Conservation (phyloP, 2,797 vertebrate genomes). For the Rhinichthys osculus region DNA sequence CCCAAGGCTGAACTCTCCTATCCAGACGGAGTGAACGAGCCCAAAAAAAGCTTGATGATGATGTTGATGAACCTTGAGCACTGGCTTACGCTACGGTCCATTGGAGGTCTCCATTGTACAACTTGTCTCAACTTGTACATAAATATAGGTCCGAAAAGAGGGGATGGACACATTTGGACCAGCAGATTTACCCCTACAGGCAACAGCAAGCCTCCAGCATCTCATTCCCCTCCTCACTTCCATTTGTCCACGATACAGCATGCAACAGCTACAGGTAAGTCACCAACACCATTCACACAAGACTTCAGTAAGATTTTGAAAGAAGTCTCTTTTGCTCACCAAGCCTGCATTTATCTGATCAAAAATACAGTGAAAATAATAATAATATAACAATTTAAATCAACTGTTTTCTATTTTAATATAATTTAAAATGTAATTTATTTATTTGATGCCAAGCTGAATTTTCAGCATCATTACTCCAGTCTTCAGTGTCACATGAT, state of each 20-base stretch:
- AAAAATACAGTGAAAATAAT: not conserved
- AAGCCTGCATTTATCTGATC: not conserved
- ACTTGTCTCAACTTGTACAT: slow-evolving; percentile 42
- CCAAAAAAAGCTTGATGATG: slow-evolving; percentile 3
- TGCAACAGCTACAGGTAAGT: slow-evolving; percentile 67
- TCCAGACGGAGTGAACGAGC: slow-evolving; percentile 25
- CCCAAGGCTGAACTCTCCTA: slow-evolving; percentile 73
- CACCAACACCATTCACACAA: not conserved
- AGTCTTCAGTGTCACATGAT: not conserved
- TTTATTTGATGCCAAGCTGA: not conserved
- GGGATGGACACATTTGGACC: slow-evolving; percentile 2
- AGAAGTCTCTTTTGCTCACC: not conserved
- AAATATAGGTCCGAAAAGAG: slow-evolving; percentile 59
- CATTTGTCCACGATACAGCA: slow-evolving; percentile 39
- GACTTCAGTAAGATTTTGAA: not conserved
- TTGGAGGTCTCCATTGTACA: slow-evolving; percentile 7
- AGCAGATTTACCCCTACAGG: slow-evolving; percentile 21
- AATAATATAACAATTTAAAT: not conserved
- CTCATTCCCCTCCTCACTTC: not conserved
- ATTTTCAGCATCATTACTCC: not conserved
- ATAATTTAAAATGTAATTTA: not conserved
- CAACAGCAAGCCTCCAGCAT: not conserved
- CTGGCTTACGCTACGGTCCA: not conserved
- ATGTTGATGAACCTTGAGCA: not conserved
- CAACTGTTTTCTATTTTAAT: not conserved